Evolutionary conservation across 2,797 vertebrate genomes (phyloP).

Genomic region (Oreortyx pictus): DNA sequence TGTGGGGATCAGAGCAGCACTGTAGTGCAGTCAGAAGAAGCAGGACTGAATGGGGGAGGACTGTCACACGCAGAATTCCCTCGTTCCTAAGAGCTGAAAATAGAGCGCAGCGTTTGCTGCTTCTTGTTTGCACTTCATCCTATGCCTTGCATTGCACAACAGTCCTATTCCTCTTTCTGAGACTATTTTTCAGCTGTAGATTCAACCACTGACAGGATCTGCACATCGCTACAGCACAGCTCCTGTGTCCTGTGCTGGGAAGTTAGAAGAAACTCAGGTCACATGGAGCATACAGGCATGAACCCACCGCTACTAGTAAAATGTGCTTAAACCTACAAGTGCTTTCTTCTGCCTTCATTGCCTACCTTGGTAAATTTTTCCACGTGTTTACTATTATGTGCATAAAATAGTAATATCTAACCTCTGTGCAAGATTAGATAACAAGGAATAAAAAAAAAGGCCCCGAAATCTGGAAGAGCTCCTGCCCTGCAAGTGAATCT

Average conservation of each 20-base stretch:
- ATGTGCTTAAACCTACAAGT: neutral
- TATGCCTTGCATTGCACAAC: neutral
- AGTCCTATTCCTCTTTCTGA: neutral
- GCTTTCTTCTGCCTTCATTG: neutral
- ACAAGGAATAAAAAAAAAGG: neutral
- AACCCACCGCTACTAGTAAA: neutral
- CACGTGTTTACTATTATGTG: neutral
- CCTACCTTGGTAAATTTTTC: neutral
- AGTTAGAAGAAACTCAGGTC: neutral
- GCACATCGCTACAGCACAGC: neutral
- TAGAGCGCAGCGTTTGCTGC: neutral
- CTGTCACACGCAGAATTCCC: accelerated
- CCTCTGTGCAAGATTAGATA: neutral
- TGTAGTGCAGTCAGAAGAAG: neutral
- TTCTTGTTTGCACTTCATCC: neutral
- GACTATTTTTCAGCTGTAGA: constrained; percentile 1
- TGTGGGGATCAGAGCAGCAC: neutral
- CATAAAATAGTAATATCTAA: neutral
- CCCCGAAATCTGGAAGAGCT: neutral
- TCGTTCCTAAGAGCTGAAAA: neutral
- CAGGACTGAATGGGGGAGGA: neutral
- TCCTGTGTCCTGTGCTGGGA: accelerated
- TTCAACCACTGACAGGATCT: neutral
- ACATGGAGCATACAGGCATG: neutral
- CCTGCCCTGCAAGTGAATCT: neutral